A percentile compares a stretch with the other conserved stretches of the same genome.
Conservation (phyloP, 2,888 invertebrate species). For the Thymelicus sylvestris region DNA sequence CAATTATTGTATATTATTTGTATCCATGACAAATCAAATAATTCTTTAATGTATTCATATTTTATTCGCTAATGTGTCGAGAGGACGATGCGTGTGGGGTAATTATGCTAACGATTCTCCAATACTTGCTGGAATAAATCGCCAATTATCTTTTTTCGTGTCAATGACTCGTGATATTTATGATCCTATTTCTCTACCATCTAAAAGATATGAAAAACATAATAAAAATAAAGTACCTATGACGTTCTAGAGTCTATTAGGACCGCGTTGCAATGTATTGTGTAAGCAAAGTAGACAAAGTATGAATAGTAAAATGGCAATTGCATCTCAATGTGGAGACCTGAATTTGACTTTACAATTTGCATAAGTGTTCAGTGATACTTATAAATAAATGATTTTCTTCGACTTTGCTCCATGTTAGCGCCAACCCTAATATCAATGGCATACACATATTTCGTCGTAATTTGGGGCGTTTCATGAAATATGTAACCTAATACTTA, state of each 20-base stretch:
- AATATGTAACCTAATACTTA: too few species aligned
- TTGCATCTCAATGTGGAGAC: too few species aligned
- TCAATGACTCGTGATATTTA: constrained; percentile 47
- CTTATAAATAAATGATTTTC: too few species aligned
- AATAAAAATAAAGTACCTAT: not conserved
- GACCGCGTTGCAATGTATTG: not conserved
- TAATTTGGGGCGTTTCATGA: too few species aligned
- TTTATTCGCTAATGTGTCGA: constrained; percentile 40
- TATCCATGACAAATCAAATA: constrained; percentile 19
- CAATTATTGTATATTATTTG: not conserved
- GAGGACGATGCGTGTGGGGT: constrained; percentile 39
- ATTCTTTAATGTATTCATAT: constrained; percentile 25
- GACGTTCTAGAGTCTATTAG: not conserved
- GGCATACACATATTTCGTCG: too few species aligned
- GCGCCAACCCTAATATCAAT: too few species aligned
- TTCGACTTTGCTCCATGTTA: too few species aligned
- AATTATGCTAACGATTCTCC: constrained; percentile 42
- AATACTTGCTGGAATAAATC: constrained; percentile 10
- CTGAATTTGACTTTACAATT: too few species aligned
- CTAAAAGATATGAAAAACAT: not conserved
- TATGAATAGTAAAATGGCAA: too few species aligned
- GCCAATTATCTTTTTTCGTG: constrained; percentile 35
- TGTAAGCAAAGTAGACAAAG: not conserved
- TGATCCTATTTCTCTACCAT: constrained; percentile 17
- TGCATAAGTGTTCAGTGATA: too few species aligned